Base-by-base conservation (phyloP, 2,113 vertebrate species). In the Chionomys nivalis region DNA sequence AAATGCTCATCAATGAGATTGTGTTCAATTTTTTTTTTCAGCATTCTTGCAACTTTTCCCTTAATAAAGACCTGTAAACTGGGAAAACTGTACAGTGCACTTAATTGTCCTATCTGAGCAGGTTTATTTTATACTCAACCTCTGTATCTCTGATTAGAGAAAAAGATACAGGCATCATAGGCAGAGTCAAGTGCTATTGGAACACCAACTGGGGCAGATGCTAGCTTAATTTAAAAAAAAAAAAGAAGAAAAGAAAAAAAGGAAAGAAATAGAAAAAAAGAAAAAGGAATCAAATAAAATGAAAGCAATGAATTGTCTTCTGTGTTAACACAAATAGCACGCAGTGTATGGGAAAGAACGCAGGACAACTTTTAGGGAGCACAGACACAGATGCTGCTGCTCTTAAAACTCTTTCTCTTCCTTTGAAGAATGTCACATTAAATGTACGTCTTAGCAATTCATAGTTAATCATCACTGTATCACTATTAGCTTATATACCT, bases 1-100 rank as follows among this genome's bases (percentile, higher is more conserved):
- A 98, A 98, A 98, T 98, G 98, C 98, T 99, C 97, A 98, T 99
- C 98, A 98, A 98, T 98, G 98, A 99, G 98, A 99, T 98, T 97
- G 97, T 97, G 98, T 98, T 98, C 52, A 94, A 93, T 97, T 81
- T 98, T 77, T 52, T 52, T 49, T 98, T 98, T 98, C 98, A 99
- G 99, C 98, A 98, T 99, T 99, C 98, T 98, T 99, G 98, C 98
- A 99, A 99, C 97, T 99, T 99, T 99, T 99, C 99, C 99, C 99
- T 99, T 99, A 98, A 99, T 98, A 98, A 99, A 99, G 99, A 99
- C 98, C 99, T 99, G 99, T 99, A 99, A 99, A 99, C 99, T 99
- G 99, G 99, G 99, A 99, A 99, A 99, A 99, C 99, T 99, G 98
- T 99, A 99, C 99, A 99, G 99, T 99, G 99, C 99, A 99, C 98